Percentiles rank a stretch among this genome's conserved stretches.
Evolutionary conservation across 2,888 invertebrate genomes (phyloP).

Genomic region (Caenorhabditis sp.): DNA sequence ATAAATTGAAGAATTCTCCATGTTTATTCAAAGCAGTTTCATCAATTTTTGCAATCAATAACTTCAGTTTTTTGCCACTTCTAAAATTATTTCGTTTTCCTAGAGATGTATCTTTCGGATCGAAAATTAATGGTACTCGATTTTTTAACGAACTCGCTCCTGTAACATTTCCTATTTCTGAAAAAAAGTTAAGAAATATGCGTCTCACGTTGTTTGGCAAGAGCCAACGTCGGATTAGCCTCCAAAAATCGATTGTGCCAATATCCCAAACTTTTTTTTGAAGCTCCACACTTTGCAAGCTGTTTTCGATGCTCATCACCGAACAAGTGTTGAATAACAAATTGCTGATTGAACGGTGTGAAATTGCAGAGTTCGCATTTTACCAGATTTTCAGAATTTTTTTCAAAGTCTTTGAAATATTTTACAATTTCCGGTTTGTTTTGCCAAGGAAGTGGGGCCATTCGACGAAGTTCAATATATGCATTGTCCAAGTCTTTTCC

Average conservation of each 20-base stretch:
- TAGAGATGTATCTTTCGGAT: neutral
- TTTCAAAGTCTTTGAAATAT: neutral
- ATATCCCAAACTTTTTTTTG: neutral
- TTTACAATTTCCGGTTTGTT: neutral
- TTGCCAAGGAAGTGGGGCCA: neutral
- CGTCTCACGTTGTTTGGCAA: neutral
- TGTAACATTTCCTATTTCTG: neutral
- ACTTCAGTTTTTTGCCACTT: neutral
- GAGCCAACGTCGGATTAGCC: neutral
- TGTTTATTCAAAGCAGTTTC: neutral
- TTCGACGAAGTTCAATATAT: neutral
- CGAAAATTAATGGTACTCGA: neutral
- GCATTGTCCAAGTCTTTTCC: slow-evolving; percentile 4
- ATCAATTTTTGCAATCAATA: neutral
- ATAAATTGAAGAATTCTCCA: neutral
- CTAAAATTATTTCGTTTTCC: neutral
- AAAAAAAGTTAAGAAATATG: neutral
- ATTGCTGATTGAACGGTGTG: slow-evolving; percentile 6
- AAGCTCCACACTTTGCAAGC: neutral
- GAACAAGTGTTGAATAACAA: slow-evolving; percentile 10
- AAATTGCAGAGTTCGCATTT: slow-evolving; percentile 10
- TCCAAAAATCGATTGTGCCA: neutral
- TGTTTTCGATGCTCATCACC: neutral
- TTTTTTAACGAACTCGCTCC: neutral
- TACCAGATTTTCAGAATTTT: slow-evolving; percentile 1